These are phyloP conservation scores for Thera obeliscata DNA, from an alignment of 2,888 invertebrate genomes.

Conservation along the genomic window DNA sequence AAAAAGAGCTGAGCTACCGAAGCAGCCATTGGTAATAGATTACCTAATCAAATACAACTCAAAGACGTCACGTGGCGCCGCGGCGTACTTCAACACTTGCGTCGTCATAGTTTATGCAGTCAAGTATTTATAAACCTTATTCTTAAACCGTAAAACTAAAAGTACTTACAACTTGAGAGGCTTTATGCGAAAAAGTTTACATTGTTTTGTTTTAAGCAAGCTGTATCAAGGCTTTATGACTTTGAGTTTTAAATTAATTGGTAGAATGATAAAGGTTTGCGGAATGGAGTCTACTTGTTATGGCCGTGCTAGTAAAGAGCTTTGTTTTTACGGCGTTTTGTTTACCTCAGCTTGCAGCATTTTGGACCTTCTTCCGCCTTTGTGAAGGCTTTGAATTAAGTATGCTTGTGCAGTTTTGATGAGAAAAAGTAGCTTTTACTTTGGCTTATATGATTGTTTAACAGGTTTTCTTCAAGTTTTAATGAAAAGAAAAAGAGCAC, in stretches of 20 bases:
- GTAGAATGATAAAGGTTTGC: slow-evolving; percentile 37
- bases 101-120: slow-evolving; percentile 7
- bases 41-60: too few species aligned
- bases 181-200: slow-evolving; percentile 55
- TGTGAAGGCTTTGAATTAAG: slow-evolving; percentile 16
- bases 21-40: too few species aligned
- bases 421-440: slow-evolving; percentile 12
- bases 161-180: slow-evolving; percentile 51
- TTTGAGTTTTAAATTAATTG: slow-evolving; percentile 39
- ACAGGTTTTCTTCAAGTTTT: background rate
- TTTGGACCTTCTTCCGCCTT: slow-evolving; percentile 20
- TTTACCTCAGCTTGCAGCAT: slow-evolving; percentile 20
- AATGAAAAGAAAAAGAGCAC: background rate
- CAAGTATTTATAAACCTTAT: slow-evolving; percentile 31
- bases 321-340: slow-evolving; percentile 27
- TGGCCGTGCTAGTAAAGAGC: slow-evolving; percentile 28
- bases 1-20: too few species aligned
- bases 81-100: background rate
- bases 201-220: slow-evolving; percentile 48
- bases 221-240: slow-evolving; percentile 39
- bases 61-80: background rate
- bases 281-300: slow-evolving; percentile 26
- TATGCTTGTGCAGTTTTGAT: slow-evolving; percentile 21
- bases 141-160: slow-evolving; percentile 55
- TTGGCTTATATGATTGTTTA: background rate